Evolutionary conservation across 1,140 invertebrate species (phyloP), one percentile per base, ranked within the genome.

Genomic region (Tetranychus urticae): DNA sequence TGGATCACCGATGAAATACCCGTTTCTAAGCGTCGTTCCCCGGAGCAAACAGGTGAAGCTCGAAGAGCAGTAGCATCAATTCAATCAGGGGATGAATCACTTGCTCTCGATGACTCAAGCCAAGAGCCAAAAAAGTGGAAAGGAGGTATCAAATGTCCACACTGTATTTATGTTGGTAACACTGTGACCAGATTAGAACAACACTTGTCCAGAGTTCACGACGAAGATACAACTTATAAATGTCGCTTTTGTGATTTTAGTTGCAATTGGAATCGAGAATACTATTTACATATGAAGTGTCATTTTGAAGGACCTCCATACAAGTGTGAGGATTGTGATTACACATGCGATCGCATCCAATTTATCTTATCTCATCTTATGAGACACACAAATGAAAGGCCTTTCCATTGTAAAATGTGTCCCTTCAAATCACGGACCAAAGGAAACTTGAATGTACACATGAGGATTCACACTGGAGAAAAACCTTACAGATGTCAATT

Each of bases 241-340:
- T 82, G 81, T 70, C 74, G 76, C 39, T 67, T 81, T 37, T 83
- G 81, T 71, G 71, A 75, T 31, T 82, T 80, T 70, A 77, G 77
- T 45, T 79, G 78, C 63, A 77, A 77, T 65, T 81, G 78, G 73
- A 81, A 79, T 66, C 73, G 77, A 37, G 74, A 77, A 62, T 83
- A 80, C 69, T 79, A 79, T 66, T 70, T 72, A 47, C 81, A 83
- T 67, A 79, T 82, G 76, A 79, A 77, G 66, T 71, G 67, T 33
- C 79, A 82, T 69, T 81, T 80, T 69, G 68, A 71, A 31, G 80
- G 80, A 13, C 80, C 80, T 34, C 80, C 80, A 36, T 81, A 76
- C 68, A 72, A 73, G 58, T 83, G 81, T 71, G 78, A 80, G 65
- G 71, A 70, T 58, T 82, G 81, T 76, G 70, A 76, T 65, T 78